Conservation (phyloP, 2,113 vertebrate species). For the Cottus gobio region DNA sequence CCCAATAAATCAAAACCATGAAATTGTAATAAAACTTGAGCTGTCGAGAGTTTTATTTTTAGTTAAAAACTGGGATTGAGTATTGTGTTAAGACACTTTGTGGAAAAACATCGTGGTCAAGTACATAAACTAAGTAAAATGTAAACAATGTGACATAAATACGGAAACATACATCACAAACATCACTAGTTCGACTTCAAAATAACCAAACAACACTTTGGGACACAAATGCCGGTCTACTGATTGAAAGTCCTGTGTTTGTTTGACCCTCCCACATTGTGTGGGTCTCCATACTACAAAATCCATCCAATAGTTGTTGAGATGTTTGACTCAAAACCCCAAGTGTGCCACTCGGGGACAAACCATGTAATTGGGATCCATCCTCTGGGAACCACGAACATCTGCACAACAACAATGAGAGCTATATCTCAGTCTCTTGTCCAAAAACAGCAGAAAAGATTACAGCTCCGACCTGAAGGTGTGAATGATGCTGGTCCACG, state of each 20-base stretch:
- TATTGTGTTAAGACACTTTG: neutral
- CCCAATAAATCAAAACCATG: slow-evolving; percentile 23
- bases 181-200: too few species aligned
- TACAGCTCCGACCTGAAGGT: neutral
- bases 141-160: too few species aligned
- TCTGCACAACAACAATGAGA: neutral
- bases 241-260: too few species aligned
- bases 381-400: neutral
- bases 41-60: neutral
- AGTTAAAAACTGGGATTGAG: neutral
- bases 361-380: neutral
- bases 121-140: too few species aligned
- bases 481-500: neutral
- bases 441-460: neutral
- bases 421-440: neutral
- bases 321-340: neutral
- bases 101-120: too few species aligned
- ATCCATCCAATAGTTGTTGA: neutral
- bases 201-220: too few species aligned
- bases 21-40: slow-evolving; percentile 20
- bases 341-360: neutral
- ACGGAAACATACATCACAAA: too few species aligned
- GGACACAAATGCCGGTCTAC: too few species aligned
- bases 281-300: too few species aligned
- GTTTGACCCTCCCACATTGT: too few species aligned